Conservation (phyloP, 2,888 invertebrate genomes). For the Drosophila ustulata region DNA sequence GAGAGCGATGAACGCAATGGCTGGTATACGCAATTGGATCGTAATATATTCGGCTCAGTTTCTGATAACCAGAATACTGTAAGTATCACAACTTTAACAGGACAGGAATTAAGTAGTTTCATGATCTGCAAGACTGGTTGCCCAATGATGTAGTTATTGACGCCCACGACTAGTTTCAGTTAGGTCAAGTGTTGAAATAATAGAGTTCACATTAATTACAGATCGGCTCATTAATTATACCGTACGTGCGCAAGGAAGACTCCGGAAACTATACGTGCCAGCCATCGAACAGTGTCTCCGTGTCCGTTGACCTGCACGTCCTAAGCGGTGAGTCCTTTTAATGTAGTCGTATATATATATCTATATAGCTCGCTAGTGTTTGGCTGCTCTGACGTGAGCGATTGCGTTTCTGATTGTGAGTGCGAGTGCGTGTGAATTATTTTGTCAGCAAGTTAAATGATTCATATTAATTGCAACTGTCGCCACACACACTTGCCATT, state of each 20-base stretch:
- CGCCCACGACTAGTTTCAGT: slow-evolving; percentile 5
- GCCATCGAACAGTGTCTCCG: slow-evolving; percentile 95
- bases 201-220: slow-evolving; percentile 61
- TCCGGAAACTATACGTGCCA: slow-evolving; percentile 96
- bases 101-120: no score
- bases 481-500: slow-evolving; percentile 53
- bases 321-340: slow-evolving; percentile 90
- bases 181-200: slow-evolving; percentile 39
- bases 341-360: not conserved
- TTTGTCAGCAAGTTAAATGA: slow-evolving; percentile 69
- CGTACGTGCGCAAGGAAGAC: slow-evolving; percentile 84
- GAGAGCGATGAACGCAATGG: slow-evolving; percentile 82
- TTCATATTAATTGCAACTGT: slow-evolving; percentile 79
- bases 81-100: slow-evolving; percentile 38
- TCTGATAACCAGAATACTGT: slow-evolving; percentile 84
- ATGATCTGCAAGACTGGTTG: not conserved
- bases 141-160: slow-evolving; percentile 5
- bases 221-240: slow-evolving; percentile 85
- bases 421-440: slow-evolving; percentile 63
- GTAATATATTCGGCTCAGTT: slow-evolving; percentile 82
- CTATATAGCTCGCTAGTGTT: slow-evolving; percentile 9
- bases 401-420: slow-evolving; percentile 23
- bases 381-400: slow-evolving; percentile 21
- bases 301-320: slow-evolving; percentile 95
- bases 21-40: slow-evolving; percentile 84